A percentile compares a stretch with the other conserved stretches of the same genome.
These are phyloP conservation scores for Mimumesa dahlbomi DNA, from an alignment of 2,888 invertebrate species.

Conservation along the genomic window DNA sequence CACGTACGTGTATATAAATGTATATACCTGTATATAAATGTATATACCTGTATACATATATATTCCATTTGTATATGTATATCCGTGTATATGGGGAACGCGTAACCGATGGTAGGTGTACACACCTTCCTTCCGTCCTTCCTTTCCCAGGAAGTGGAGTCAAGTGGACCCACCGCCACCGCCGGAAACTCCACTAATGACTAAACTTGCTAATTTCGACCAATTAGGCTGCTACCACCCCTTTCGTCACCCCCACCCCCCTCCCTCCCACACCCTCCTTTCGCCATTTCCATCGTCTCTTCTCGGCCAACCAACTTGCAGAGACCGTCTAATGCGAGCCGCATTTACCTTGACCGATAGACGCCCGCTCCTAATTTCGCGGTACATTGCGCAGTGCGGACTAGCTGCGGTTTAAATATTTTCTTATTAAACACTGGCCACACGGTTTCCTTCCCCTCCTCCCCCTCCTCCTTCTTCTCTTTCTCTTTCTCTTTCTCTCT, in stretches of 20 bases:
- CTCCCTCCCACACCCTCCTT: conserved; percentile 20
- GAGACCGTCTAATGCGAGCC: conserved; percentile 72
- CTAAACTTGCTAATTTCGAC: conserved; percentile 80
- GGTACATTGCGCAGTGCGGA: conserved; percentile 63
- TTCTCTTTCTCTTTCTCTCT: too few relatives aligned
- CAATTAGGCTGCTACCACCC: conserved; percentile 75
- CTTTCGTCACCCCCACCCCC: conserved; percentile 26
- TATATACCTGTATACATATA: not conserved
- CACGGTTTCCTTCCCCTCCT: too few relatives aligned
- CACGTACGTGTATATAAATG: not conserved
- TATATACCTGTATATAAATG: too few relatives aligned
- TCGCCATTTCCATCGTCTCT: conserved; percentile 24
- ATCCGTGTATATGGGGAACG: conserved; percentile 29
- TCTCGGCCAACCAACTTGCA: conserved; percentile 51
- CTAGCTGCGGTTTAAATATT: conserved; percentile 57
- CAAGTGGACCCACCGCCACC: conserved; percentile 75
- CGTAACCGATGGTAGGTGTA: conserved; percentile 62
- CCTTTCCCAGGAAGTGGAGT: conserved; percentile 74
- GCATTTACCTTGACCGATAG: conserved; percentile 78
- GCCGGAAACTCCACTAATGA: conserved; percentile 80
- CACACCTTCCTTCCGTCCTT: conserved; percentile 70
- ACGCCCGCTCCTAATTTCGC: conserved; percentile 67
- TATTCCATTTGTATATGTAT: not conserved
- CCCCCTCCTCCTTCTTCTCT: too few relatives aligned
- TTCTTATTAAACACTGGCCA: conserved; percentile 48